These are phyloP conservation scores for Bursaphelenchus okinawaensis DNA, from an alignment of 2,888 invertebrate species.

Conservation along the genomic window DNA sequence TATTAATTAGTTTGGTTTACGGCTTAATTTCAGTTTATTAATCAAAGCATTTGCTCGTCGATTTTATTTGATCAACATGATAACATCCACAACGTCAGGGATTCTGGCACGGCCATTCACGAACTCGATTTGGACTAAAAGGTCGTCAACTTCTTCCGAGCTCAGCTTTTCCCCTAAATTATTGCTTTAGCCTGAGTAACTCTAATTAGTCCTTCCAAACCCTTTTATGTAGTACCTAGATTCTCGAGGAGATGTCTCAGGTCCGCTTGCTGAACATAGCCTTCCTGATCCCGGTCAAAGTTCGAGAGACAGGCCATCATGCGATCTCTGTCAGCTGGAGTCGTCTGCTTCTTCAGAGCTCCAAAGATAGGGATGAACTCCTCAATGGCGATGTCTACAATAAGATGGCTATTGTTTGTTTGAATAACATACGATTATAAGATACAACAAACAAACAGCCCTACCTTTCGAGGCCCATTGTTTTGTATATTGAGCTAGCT, in stretches of 20 bases:
- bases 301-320: conserved; percentile 38
- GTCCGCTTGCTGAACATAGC: conserved; percentile 32
- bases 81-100: conserved; percentile 4
- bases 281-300: conserved; percentile 47
- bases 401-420: too few species aligned
- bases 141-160: conserved; percentile 16
- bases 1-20: too few species aligned
- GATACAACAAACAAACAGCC: neutral
- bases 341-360: conserved; percentile 35
- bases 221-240: conserved; percentile 19
- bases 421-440: neutral
- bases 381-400: conserved; percentile 39
- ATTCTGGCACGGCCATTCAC: conserved; percentile 9
- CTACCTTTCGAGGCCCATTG: conserved; percentile 24
- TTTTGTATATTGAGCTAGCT: conserved; percentile 31
- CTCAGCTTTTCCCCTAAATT: conserved; percentile 30
- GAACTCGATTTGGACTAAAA: conserved; percentile 6
- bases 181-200: conserved; percentile 10
- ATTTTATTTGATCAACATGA: neutral
- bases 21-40: too few species aligned
- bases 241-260: conserved; percentile 36
- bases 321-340: conserved; percentile 27
- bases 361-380: conserved; percentile 46
- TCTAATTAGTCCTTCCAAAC: conserved; percentile 15
- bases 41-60: too few species aligned